Conservation (phyloP, 2,888 invertebrate genomes). For the Melanostoma scalare region DNA sequence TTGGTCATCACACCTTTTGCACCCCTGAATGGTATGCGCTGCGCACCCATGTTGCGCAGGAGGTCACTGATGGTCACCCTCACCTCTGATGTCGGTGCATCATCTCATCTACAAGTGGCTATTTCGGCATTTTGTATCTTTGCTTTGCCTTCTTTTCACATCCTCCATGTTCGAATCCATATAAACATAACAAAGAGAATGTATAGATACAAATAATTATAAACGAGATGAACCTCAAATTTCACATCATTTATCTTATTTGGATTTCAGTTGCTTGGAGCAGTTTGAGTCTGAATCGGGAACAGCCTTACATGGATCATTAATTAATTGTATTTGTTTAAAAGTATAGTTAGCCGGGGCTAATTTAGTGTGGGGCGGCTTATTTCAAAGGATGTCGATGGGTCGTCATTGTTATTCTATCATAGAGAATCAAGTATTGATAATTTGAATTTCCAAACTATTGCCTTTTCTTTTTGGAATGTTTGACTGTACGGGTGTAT, state of each 20-base stretch:
- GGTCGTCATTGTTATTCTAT: constrained; percentile 38
- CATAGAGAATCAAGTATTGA: constrained; percentile 19
- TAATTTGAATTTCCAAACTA: constrained; percentile 44
- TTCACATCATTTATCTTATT: constrained; percentile 73
- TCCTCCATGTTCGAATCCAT: constrained; percentile 34
- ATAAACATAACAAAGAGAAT: constrained; percentile 36
- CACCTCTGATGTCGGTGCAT: background rate
- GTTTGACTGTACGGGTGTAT: background rate
- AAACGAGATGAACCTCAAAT: constrained; percentile 67
- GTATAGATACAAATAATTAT: constrained; percentile 22
- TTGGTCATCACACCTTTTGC: constrained; percentile 75
- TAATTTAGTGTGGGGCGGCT: constrained; percentile 66
- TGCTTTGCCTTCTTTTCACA: constrained; percentile 18
- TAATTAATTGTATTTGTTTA: constrained; percentile 76
- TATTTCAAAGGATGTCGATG: constrained; percentile 48
- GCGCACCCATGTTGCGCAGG: constrained; percentile 53
- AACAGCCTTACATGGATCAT: constrained; percentile 69
- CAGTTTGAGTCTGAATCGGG: constrained; percentile 7
- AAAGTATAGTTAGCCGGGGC: constrained; percentile 70
- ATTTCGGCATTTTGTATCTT: constrained; percentile 48
- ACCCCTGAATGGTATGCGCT: constrained; percentile 59
- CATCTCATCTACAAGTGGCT: constrained; percentile 59
- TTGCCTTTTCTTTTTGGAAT: constrained; percentile 10
- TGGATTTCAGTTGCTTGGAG: constrained; percentile 60
- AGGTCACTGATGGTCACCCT: constrained; percentile 48